Evolutionary conservation across 1,140 invertebrate genomes (phyloP).

Genomic region (Archivesica marissinica): DNA sequence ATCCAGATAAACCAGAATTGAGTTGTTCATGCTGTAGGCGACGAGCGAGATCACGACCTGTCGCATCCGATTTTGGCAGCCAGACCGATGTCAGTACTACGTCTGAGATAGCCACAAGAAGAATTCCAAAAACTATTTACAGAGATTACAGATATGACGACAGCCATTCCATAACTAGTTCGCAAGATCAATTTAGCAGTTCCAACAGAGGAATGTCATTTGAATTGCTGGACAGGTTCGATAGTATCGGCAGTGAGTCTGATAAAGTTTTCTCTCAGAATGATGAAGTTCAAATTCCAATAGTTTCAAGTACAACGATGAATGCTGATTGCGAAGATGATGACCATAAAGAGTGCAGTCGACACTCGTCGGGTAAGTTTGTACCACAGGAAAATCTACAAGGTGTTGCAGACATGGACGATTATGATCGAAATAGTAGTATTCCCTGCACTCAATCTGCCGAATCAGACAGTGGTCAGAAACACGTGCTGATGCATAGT

Average conservation of each 20-base stretch:
- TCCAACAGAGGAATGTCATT: not conserved
- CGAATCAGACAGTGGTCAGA: too few relatives aligned
- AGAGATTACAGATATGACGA: not conserved
- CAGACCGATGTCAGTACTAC: constrained; percentile 35
- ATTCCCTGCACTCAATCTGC: not conserved
- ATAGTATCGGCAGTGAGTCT: not conserved
- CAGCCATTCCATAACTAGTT: not conserved
- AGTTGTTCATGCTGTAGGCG: constrained; percentile 15
- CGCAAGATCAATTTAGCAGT: not conserved
- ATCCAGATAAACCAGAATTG: not conserved
- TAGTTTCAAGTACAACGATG: constrained; percentile 7
- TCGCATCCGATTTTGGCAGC: not conserved
- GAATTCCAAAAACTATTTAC: constrained; percentile 10
- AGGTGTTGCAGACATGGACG: not conserved
- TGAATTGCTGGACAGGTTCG: not conserved
- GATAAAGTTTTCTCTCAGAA: constrained; percentile 10
- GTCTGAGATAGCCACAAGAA: not conserved
- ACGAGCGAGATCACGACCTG: not conserved
- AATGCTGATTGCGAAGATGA: too few relatives aligned
- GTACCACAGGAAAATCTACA: not conserved
- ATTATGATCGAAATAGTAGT: not conserved
- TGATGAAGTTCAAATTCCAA: not conserved
- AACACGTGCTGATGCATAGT: not conserved
- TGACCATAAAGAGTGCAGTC: not conserved
- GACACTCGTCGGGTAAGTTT: constrained; percentile 22